Evolutionary conservation across 2,888 invertebrate species (phyloP).

Genomic region (Actias luna): DNA sequence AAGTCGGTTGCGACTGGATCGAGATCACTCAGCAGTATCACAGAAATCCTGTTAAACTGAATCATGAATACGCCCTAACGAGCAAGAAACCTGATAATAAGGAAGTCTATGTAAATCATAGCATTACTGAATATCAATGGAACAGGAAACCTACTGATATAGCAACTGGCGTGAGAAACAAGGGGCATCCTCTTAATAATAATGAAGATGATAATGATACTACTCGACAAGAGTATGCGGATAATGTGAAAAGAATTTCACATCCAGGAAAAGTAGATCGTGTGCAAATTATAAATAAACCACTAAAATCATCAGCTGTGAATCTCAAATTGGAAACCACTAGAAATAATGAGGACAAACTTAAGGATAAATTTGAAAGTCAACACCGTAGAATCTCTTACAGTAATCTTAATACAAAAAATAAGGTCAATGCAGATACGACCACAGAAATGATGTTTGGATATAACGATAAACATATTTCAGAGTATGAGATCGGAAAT

Average conservation of each 20-base stretch:
- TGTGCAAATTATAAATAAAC: slow-evolving; percentile 37
- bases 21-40: slow-evolving; percentile 69
- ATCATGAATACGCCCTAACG: background rate
- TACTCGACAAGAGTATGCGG: slow-evolving; percentile 21
- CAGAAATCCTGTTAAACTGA: slow-evolving; percentile 38
- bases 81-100: slow-evolving; percentile 18
- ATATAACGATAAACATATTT: background rate
- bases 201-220: background rate
- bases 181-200: background rate
- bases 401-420: background rate
- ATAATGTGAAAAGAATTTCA: slow-evolving; percentile 44
- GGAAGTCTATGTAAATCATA: slow-evolving; percentile 46
- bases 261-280: slow-evolving; percentile 48
- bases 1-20: slow-evolving; percentile 61
- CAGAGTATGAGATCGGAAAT: background rate
- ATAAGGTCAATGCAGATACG: background rate
- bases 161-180: background rate
- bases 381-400: background rate
- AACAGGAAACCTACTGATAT: background rate
- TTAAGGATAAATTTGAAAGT: background rate
- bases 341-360: background rate
- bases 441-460: background rate
- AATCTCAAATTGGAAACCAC: slow-evolving; percentile 15
- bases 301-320: slow-evolving; percentile 41
- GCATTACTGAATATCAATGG: slow-evolving; percentile 35